A percentile compares a stretch with the other conserved stretches of the same genome.
Evolutionary conservation across 2,113 vertebrate species (phyloP).

Genomic region (Uria lomvia): DNA sequence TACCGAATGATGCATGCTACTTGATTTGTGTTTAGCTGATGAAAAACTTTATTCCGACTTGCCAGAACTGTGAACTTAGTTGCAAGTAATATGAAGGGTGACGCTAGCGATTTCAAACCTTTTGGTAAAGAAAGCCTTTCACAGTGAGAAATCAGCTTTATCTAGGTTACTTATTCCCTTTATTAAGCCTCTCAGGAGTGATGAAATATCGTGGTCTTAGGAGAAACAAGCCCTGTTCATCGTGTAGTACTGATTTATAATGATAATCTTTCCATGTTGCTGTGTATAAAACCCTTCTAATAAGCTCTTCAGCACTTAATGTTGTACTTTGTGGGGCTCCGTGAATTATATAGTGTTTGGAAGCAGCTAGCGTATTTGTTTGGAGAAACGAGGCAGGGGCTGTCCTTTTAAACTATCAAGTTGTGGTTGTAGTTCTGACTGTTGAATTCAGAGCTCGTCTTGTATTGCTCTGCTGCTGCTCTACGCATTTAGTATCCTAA

Average conservation of each 20-base stretch:
- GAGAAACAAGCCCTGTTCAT: background rate
- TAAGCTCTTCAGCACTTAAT: background rate
- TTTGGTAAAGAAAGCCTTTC: background rate
- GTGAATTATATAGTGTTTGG: background rate
- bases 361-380: background rate
- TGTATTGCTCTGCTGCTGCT: background rate
- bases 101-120: background rate
- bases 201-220: background rate
- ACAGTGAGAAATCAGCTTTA: background rate
- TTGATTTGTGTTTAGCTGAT: background rate
- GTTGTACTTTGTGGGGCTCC: background rate
- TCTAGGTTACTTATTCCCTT: background rate
- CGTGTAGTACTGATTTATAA: background rate
- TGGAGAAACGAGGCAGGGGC: background rate
- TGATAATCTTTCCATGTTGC: background rate
- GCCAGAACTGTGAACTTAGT: background rate
- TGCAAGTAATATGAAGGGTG: background rate
- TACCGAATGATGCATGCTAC: background rate
- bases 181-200: background rate
- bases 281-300: background rate
- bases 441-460: background rate
- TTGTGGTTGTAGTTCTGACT: background rate
- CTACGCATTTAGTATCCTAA: background rate
- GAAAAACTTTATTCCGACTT: background rate
- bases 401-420: background rate